Conservation (phyloP, 2,113 vertebrate genomes). For the Papio anubis region DNA sequence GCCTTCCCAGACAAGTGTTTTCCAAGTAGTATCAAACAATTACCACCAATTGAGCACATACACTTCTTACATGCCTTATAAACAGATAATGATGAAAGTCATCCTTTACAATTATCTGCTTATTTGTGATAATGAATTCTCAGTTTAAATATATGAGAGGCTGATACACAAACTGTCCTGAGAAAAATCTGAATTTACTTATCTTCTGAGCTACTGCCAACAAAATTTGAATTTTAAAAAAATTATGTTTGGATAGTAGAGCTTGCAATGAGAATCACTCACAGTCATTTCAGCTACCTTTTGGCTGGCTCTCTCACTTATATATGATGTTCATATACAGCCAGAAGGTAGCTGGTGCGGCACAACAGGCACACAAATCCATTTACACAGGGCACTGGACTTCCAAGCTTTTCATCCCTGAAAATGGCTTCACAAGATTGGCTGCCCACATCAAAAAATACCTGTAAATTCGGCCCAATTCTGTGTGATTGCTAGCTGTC, state of each 20-base stretch:
- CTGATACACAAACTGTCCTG: not conserved
- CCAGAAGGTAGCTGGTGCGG: not conserved
- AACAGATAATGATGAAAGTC: not conserved
- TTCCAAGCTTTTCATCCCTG: not conserved
- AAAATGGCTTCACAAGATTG: conserved; percentile 6
- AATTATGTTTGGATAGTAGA: not conserved
- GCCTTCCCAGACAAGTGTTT: not conserved
- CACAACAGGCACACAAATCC: not conserved
- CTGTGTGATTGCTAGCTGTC: not conserved
- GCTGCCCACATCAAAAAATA: not conserved
- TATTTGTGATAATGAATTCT: not conserved
- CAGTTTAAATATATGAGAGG: not conserved
- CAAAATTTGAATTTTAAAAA: conserved; percentile 13
- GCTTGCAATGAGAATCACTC: not conserved
- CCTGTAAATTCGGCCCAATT: conserved; percentile 32
- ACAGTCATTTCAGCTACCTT: not conserved
- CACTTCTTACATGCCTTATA: not conserved
- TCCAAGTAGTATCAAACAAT: not conserved
- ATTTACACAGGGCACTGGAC: not conserved
- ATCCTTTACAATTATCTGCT: not conserved
- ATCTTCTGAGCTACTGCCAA: not conserved
- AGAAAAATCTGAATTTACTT: not conserved
- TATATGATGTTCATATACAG: not conserved
- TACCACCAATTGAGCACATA: not conserved
- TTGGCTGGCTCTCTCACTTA: too few species aligned